Percentiles rank a stretch among this genome's conserved stretches.
Conservation (phyloP, 1,140 invertebrate genomes). For the Calosoma granatense region DNA sequence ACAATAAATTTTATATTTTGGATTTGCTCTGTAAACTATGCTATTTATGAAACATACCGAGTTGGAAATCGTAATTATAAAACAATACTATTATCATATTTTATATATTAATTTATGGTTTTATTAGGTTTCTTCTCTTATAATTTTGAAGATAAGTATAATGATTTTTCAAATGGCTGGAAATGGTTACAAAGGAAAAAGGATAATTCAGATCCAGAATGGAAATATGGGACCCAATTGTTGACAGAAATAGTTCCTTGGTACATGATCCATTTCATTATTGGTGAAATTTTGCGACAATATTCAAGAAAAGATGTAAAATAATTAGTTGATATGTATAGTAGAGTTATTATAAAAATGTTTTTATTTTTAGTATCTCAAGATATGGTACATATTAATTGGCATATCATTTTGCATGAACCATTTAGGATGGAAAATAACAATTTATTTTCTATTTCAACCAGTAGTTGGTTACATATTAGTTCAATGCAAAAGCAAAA, state of each 20-base stretch:
- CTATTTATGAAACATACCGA: slow-evolving; percentile 15
- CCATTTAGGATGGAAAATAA: slow-evolving; percentile 4
- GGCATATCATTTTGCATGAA: slow-evolving; percentile 16
- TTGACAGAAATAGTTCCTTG: slow-evolving; percentile 33
- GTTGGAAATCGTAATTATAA: slow-evolving; percentile 15
- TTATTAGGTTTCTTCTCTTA: slow-evolving; percentile 11
- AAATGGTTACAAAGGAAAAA: slow-evolving; percentile 34
- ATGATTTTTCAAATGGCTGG: slow-evolving; percentile 35
- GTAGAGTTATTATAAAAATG: slow-evolving; percentile 9
- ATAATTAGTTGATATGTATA: slow-evolving; percentile 15
- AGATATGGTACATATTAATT: slow-evolving; percentile 18
- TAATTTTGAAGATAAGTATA: slow-evolving; percentile 22
- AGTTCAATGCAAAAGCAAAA: slow-evolving; percentile 13
- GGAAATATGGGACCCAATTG: slow-evolving; percentile 38
- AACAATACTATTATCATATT: not conserved
- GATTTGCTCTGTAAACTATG: slow-evolving; percentile 19
- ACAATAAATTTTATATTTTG: slow-evolving; percentile 17
- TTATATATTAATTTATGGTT: slow-evolving; percentile 7
- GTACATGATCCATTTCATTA: slow-evolving; percentile 33
- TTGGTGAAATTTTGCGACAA: slow-evolving; percentile 32
- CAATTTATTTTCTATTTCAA: slow-evolving; percentile 21
- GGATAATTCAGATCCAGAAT: slow-evolving; percentile 44
- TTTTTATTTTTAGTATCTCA: slow-evolving; percentile 3
- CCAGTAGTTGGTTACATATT: slow-evolving; percentile 23
- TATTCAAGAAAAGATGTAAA: slow-evolving; percentile 31